A percentile compares a stretch with the other conserved stretches of the same genome.
These are phyloP conservation scores for Idaea straminata DNA, from an alignment of 2,888 invertebrate genomes.

Conservation along the genomic window DNA sequence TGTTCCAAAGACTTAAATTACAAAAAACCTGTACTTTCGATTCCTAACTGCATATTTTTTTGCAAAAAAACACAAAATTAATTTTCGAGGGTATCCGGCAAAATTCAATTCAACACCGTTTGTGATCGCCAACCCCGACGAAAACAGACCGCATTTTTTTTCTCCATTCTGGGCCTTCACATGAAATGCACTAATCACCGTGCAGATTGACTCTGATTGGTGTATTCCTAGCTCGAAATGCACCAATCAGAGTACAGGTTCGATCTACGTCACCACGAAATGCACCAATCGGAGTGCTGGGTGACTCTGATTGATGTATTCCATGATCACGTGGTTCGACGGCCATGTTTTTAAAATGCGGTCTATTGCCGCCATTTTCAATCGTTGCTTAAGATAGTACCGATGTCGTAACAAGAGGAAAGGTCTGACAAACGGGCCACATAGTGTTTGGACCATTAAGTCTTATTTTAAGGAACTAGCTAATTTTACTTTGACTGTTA, in stretches of 20 bases:
- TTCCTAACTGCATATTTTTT: too few relatives aligned
- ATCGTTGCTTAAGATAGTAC: slow-evolving; percentile 29
- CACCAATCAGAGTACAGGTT: background rate
- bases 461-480: background rate
- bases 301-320: background rate
- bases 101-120: background rate
- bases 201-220: background rate
- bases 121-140: background rate
- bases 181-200: too few relatives aligned
- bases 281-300: background rate
- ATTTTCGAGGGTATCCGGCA: background rate
- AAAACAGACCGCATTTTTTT: slow-evolving; percentile 1
- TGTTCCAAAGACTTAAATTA: background rate
- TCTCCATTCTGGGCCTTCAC: too few relatives aligned
- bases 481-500: background rate
- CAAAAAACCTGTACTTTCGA: background rate
- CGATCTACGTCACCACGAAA: background rate
- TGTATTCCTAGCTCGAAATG: background rate
- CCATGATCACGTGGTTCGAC: background rate
- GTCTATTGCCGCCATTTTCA: slow-evolving; percentile 14
- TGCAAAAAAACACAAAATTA: too few relatives aligned
- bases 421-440: slow-evolving; percentile 51
- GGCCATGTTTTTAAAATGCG: slow-evolving; percentile 9
- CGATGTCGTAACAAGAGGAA: slow-evolving; percentile 53
- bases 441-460: slow-evolving; percentile 26